phyloP scores from a whole-genome alignment of 2,797 vertebrate species.

The Gastrophryne carolinensis region DNA sequence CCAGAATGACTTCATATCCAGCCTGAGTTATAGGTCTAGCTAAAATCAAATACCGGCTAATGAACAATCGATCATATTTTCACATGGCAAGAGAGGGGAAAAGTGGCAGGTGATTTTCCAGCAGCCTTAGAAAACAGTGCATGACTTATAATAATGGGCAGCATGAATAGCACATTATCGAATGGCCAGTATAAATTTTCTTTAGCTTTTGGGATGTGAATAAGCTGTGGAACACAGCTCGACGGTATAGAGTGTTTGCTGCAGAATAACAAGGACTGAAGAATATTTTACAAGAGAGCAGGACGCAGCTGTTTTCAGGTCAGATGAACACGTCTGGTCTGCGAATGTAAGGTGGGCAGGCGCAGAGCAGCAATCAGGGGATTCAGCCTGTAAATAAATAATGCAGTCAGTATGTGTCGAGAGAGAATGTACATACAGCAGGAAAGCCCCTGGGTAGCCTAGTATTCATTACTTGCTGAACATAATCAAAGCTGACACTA shows the following conservation, averaged over 20 bases:
- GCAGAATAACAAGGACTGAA: conserved; percentile 11
- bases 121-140: conserved; percentile 6
- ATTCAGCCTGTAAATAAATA: conserved; percentile 44
- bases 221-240: background rate
- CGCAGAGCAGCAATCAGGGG: conserved; percentile 27
- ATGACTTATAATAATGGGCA: background rate
- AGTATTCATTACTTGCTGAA: conserved; percentile 47
- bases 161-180: conserved; percentile 15
- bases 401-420: conserved; percentile 24
- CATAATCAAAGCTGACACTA: conserved; percentile 42
- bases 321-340: conserved; percentile 32
- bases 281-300: background rate
- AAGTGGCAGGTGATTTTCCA: conserved; percentile 9
- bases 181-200: background rate
- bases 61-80: conserved; percentile 48
- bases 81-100: conserved; percentile 13
- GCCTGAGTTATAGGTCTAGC: conserved; percentile 31
- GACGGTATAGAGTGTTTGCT: conserved; percentile 3
- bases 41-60: conserved; percentile 48
- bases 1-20: conserved; percentile 35
- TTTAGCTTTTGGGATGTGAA: background rate
- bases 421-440: conserved; percentile 23
- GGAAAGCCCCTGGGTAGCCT: conserved; percentile 38
- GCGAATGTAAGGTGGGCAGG: conserved; percentile 30
- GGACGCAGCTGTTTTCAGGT: conserved; percentile 25